phyloP scores from a whole-genome alignment of 2,113 vertebrate species.

The Talpa occidentalis region DNA sequence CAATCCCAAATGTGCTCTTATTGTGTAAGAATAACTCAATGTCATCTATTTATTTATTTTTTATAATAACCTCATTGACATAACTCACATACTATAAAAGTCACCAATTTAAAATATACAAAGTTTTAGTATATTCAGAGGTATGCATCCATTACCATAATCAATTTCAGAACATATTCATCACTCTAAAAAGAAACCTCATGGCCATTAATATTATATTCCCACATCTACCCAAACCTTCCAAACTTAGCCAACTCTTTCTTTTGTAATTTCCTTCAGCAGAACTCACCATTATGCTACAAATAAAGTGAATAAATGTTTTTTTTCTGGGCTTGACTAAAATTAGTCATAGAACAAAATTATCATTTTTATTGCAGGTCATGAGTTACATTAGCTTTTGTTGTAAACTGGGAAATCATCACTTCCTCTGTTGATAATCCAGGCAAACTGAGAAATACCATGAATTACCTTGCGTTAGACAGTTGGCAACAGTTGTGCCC shows the following conservation, averaged over 20 bases:
- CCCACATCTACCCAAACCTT: neutral
- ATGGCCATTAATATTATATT: neutral
- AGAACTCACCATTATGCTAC: neutral
- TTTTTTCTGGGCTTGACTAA: neutral
- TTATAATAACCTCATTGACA: neutral
- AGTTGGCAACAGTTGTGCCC: slow-evolving; percentile 48
- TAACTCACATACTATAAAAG: neutral
- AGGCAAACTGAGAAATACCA: slow-evolving; percentile 70
- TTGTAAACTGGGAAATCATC: slow-evolving; percentile 56
- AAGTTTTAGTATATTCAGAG: neutral
- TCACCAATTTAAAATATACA: neutral
- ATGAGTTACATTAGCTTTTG: neutral
- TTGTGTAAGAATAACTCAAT: neutral
- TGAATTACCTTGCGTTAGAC: slow-evolving; percentile 44
- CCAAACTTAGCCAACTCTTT: neutral
- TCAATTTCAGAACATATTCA: neutral
- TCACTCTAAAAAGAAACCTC: neutral
- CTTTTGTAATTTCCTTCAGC: neutral
- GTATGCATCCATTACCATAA: neutral
- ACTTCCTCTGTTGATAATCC: slow-evolving; percentile 51
- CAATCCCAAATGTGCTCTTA: neutral
- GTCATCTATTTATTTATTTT: neutral
- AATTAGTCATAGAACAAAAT: neutral
- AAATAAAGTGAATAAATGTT: slow-evolving; percentile 17
- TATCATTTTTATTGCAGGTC: neutral